Percentiles rank a stretch among this genome's conserved stretches.
Evolutionary conservation across 53 echinoderm and acorn worm genomes (phyloP).

Genomic region (Stichopus horrens): DNA sequence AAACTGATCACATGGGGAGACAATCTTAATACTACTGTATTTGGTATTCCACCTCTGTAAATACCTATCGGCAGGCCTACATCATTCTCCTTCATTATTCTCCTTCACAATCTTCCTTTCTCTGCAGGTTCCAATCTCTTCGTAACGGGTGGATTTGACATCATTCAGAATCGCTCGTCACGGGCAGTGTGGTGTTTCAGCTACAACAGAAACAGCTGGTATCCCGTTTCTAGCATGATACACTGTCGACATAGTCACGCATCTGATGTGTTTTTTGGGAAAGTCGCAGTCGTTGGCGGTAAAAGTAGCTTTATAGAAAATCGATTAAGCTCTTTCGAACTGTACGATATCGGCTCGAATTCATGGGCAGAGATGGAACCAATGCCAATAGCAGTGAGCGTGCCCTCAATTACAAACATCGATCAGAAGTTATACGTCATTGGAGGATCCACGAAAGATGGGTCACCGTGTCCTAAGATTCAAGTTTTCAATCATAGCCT

Average conservation of each 20-base stretch:
- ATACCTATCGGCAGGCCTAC: not conserved
- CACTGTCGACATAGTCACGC: slow-evolving; percentile 74
- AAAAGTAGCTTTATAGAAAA: slow-evolving; percentile 58
- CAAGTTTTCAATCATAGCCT: slow-evolving; percentile 67
- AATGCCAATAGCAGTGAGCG: slow-evolving; percentile 72
- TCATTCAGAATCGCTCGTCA: slow-evolving; percentile 56
- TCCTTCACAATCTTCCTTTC: not conserved
- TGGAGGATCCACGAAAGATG: slow-evolving; percentile 72
- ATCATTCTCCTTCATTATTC: not conserved
- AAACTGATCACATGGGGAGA: too few relatives aligned
- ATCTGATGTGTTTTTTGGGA: slow-evolving; percentile 49
- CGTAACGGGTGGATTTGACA: slow-evolving; percentile 77
- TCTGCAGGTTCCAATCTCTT: slow-evolving; percentile 59
- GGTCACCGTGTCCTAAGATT: slow-evolving; percentile 56
- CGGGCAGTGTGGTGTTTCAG: slow-evolving; percentile 71
- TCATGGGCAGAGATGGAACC: slow-evolving; percentile 60
- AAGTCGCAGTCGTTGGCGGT: slow-evolving; percentile 67
- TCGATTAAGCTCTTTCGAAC: slow-evolving; percentile 62
- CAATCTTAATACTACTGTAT: too few relatives aligned
- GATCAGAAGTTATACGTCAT: slow-evolving; percentile 60
- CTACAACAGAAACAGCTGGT: slow-evolving; percentile 69
- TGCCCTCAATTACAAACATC: slow-evolving; percentile 61
- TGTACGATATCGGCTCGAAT: slow-evolving; percentile 51
- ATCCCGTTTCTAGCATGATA: slow-evolving; percentile 54
- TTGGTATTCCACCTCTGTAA: not conserved